Evolutionary conservation across 2,113 vertebrate genomes (phyloP).

Genomic region (Chunga burmeisteri): DNA sequence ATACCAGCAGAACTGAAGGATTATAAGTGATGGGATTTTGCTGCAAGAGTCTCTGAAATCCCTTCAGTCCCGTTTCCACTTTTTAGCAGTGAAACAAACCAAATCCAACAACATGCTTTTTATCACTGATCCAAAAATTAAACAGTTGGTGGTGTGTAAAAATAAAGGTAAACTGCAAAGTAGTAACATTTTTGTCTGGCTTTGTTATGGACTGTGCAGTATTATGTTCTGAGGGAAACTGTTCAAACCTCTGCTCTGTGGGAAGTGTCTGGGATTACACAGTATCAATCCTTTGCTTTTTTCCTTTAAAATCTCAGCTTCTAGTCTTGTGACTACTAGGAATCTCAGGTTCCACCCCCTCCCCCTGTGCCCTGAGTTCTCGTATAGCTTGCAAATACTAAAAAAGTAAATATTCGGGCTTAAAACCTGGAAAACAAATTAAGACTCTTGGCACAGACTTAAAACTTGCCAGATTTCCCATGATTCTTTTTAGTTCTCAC

Average conservation of each 20-base stretch:
- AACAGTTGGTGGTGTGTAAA: not conserved
- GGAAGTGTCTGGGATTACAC: not conserved
- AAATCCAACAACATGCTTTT: not conserved
- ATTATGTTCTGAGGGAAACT: not conserved
- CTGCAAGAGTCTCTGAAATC: not conserved
- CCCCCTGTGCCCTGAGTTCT: accelerated
- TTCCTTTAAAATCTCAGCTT: not conserved
- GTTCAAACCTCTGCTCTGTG: not conserved
- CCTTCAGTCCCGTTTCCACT: not conserved
- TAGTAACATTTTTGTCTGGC: not conserved
- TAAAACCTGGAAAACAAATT: constrained; percentile 23
- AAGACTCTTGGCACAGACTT: not conserved
- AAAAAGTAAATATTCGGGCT: not conserved
- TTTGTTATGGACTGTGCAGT: not conserved
- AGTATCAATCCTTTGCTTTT: not conserved
- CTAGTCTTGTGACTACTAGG: not conserved
- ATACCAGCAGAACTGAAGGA: not conserved
- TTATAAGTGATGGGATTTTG: not conserved
- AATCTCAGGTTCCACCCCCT: not conserved
- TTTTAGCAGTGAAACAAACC: not conserved
- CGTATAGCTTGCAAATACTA: not conserved
- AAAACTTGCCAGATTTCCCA: not conserved
- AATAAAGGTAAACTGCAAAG: not conserved
- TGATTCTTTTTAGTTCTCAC: not conserved
- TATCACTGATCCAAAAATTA: not conserved